Evolutionary conservation across 1,140 invertebrate species (phyloP).

Genomic region (Ditylenchus dipsaci): DNA sequence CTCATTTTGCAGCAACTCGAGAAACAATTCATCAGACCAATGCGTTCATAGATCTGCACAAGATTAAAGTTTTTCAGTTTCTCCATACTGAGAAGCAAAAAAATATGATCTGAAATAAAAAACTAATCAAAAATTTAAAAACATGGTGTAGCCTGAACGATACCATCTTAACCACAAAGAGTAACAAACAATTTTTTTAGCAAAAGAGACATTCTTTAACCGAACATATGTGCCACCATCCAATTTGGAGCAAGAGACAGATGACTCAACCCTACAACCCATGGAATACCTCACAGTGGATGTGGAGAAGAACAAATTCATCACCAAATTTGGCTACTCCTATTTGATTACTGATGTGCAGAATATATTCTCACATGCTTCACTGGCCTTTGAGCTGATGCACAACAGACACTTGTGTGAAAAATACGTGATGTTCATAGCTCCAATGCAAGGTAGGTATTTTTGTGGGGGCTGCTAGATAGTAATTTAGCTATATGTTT

Average conservation of each 20-base stretch:
- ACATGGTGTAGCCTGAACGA: too few relatives aligned
- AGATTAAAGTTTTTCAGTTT: too few relatives aligned
- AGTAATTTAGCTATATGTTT: background rate
- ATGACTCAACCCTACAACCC: background rate
- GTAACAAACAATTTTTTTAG: too few relatives aligned
- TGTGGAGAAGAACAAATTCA: conserved; percentile 12
- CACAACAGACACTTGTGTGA: conserved; percentile 4
- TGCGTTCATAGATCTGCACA: too few relatives aligned
- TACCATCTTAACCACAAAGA: too few relatives aligned
- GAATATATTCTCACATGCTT: conserved; percentile 9
- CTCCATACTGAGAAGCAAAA: too few relatives aligned
- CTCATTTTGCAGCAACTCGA: too few relatives aligned
- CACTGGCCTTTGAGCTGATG: background rate
- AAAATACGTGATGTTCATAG: conserved; percentile 4
- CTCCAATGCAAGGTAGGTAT: conserved; percentile 2
- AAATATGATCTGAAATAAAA: too few relatives aligned
- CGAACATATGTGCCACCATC: background rate
- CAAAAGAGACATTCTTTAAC: conserved; percentile 7
- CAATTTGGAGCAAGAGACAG: background rate
- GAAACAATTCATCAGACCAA: too few relatives aligned
- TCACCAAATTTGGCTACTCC: conserved; percentile 2
- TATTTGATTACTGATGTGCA: conserved; percentile 16
- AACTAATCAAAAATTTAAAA: too few relatives aligned
- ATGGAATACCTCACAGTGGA: conserved; percentile 3
- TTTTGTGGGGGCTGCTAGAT: background rate